Evolutionary conservation across 92 coral and sea anemone genomes (phyloP), one percentile per base, ranked within the genome.

Genomic region (Porites divaricata): DNA sequence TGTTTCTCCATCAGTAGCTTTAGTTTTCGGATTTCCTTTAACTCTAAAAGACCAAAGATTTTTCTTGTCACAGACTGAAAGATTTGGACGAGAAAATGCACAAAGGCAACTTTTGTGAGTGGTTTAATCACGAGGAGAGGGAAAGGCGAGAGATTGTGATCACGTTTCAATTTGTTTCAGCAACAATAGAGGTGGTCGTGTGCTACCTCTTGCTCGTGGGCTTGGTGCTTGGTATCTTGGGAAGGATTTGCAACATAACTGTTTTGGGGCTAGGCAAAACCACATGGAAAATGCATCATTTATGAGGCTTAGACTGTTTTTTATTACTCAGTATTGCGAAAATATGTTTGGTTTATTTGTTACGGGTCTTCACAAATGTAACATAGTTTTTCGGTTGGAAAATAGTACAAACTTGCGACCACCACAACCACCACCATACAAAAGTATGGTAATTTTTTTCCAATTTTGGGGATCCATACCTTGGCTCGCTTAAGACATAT

Each of bases 221-320:
- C 72, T 20, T 7, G 17, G 72, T 67, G 72, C 72, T 49, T 67
- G 72, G 72, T 67, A 67, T 26, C 41, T 67, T 67, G 41, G 20
- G 72, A 67, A 67, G 72, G 72, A 67, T 67, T 67, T 67, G 72
- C 72, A 67, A 67, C 51, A 67, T 67, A 20, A 67, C 72, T 67
- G 51, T 67, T 67, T 11, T 67, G 72, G 72, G 41, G 72, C 45
- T 67, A 67, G 72, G 72, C 41, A 67, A 67, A 67, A 67, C 35
- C 8, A 0, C 72, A 23, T 67, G 35, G 72, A n/a, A n/a, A n/a
- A n/a, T n/a, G n/a, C n/a, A n/a, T n/a, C n/a, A n/a, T n/a, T n/a
- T 67, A 35, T 35, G 45, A 35, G 4, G 45, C 45, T 35, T 35
- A 35, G 45, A 35, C 26, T 12, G 72, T 17, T 48, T 67, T 67